These are phyloP conservation scores for Platygyra sinensis DNA, from an alignment of 64 coral and sea anemone genomes.

Conservation along the genomic window DNA sequence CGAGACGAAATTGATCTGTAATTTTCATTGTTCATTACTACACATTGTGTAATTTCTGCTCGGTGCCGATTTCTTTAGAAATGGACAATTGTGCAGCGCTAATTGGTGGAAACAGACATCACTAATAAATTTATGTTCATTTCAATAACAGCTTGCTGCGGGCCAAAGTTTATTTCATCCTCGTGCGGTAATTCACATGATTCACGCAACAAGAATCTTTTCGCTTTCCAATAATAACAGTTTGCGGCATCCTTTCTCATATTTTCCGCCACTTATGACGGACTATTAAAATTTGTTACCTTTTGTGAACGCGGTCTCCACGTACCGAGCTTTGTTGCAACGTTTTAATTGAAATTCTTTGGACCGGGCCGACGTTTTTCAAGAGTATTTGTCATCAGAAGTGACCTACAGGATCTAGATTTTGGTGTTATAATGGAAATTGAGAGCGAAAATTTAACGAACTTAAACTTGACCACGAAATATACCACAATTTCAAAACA, in stretches of 20 bases:
- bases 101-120: background rate
- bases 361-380: background rate
- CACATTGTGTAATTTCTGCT: background rate
- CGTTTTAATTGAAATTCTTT: background rate
- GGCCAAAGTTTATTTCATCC: background rate
- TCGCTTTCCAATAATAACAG: background rate
- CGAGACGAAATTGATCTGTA: background rate
- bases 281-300: background rate
- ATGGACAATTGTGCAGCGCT: background rate
- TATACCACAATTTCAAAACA: conserved; percentile 12
- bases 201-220: background rate
- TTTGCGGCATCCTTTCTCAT: background rate
- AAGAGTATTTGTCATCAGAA: background rate
- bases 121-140: background rate
- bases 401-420: background rate
- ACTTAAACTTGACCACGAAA: background rate
- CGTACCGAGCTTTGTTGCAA: background rate
- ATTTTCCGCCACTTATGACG: conserved; percentile 10
- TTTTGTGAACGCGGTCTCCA: conserved; percentile 9
- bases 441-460: background rate
- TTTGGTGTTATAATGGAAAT: background rate
- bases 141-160: background rate
- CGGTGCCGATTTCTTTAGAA: background rate
- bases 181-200: background rate
- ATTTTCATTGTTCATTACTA: background rate